Conservation (phyloP, 2,797 vertebrate genomes). For the Hapalemur alaotrensis region DNA sequence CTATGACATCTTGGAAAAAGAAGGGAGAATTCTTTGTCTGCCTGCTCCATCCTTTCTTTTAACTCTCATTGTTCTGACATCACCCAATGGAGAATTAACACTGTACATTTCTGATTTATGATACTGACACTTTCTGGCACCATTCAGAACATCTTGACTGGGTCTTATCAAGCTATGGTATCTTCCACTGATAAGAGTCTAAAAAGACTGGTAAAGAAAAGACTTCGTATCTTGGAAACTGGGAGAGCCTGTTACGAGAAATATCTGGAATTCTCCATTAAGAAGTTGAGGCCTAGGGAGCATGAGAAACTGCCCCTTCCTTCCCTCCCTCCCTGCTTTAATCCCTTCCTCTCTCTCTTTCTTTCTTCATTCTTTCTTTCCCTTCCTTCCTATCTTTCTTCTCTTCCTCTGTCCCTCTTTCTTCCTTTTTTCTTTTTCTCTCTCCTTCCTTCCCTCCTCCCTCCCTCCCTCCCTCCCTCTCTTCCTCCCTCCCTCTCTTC, state of each 20-base stretch:
- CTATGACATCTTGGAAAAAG: not conserved
- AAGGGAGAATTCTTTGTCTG: not conserved
- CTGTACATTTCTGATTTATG: not conserved
- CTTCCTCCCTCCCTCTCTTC: too few relatives aligned
- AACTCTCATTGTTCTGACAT: not conserved
- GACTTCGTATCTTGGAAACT: not conserved
- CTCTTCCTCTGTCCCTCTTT: not conserved
- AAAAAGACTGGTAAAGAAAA: not conserved
- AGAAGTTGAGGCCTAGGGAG: not conserved
- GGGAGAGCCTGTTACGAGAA: not conserved
- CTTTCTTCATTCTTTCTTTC: not conserved
- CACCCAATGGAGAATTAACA: not conserved
- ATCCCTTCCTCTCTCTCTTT: not conserved
- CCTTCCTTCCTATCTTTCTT: not conserved
- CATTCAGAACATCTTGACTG: not conserved
- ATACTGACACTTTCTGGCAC: not conserved
- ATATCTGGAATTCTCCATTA: not conserved
- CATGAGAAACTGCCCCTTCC: not conserved
- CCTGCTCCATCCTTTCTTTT: too few relatives aligned
- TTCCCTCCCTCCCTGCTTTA: too few relatives aligned
- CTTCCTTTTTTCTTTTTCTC: not conserved
- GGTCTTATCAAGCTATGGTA: not conserved
- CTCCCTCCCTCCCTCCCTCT: too few relatives aligned
- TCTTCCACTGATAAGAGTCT: not conserved
- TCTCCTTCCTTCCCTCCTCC: not conserved